These are phyloP conservation scores for Erebia ligea DNA, from an alignment of 2,888 invertebrate species.

Conservation along the genomic window DNA sequence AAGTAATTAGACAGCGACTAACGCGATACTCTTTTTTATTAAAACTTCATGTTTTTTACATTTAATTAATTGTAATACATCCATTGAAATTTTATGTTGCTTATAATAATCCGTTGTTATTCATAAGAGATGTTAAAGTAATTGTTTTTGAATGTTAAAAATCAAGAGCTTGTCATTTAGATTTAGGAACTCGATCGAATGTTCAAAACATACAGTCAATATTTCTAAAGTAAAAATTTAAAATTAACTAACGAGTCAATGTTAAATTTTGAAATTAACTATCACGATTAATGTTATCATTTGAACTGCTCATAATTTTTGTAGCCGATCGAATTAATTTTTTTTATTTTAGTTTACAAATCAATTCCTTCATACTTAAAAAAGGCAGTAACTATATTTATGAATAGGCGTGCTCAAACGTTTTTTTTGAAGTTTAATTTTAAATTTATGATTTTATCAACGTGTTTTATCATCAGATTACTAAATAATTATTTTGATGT, in stretches of 20 bases:
- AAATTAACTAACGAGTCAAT: slow-evolving; percentile 61
- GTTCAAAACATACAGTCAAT: slow-evolving; percentile 80
- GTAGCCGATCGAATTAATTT: background rate
- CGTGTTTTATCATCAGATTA: slow-evolving; percentile 21
- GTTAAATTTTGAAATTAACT: slow-evolving; percentile 55
- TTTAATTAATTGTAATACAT: slow-evolving; percentile 25
- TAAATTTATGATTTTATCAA: slow-evolving; percentile 28
- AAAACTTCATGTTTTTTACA: slow-evolving; percentile 26
- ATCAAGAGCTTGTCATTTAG: slow-evolving; percentile 77
- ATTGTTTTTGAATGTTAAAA: slow-evolving; percentile 44
- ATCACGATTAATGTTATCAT: slow-evolving; percentile 30
- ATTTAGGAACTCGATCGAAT: slow-evolving; percentile 52
- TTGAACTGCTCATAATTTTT: slow-evolving; percentile 9
- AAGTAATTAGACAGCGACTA: slow-evolving; percentile 23
- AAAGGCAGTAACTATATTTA: slow-evolving; percentile 15
- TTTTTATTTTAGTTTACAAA: background rate
- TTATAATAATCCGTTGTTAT: slow-evolving; percentile 31
- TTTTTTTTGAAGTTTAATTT: slow-evolving; percentile 22
- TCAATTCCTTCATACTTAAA: background rate
- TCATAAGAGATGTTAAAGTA: slow-evolving; percentile 34
- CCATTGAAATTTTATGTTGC: slow-evolving; percentile 35
- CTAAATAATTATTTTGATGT: background rate
- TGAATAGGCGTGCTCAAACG: slow-evolving; percentile 26
- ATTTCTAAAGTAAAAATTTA: slow-evolving; percentile 54
- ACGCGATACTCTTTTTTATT: slow-evolving; percentile 20